Base-by-base conservation (phyloP, 1,140 invertebrate genomes). In the Venustaconcha ellipsiformis region DNA sequence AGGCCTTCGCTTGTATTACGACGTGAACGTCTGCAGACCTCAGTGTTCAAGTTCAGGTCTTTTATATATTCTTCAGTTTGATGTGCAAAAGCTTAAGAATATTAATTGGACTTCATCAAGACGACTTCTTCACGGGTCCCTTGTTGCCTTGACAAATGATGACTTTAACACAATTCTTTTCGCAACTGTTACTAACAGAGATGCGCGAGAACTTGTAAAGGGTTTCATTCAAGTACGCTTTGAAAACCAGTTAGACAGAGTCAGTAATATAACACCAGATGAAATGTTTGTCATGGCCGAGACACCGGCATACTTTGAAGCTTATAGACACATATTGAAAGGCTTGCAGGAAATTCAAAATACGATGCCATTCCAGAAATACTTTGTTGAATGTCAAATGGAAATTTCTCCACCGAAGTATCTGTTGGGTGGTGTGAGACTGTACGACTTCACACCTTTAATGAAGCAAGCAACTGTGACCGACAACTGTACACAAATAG, bases 71-170 rank as follows among this genome's bases (percentile, higher is more conserved):
- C 60, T 89, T 17, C 65, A 77, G 58, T 90, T 91, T 78, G 81
- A 87, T 70, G 74, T 79, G 0, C 74, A 76, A 6, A 74, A 78
- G 2, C 69, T 90, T 30, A 79, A 82, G 63, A 37, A 74, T 23
- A 76, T 89, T 6, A 81, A 86, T 17, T 90, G 89, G 89, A 76
- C 87, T 68, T 64, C 73, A 37, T 90, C 91, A 11, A 93, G 93
- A 83, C 89, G 93, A 69, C 92, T 96, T 58, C 92, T 95, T 82
- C 93, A 89, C 87, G 95, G 95, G 0, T 93, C 94, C 0, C 87
- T 96, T 20, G 80, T 96, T 0, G 92, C 94, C 76, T 92, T 96
- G 26, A 94, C 94, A 0, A 89, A 81, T 17, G 92, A 94, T 83
- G 91, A 94, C 67, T 96, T 95, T 85, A 86, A 92, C 57, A 92